Evolutionary conservation across 2,888 invertebrate genomes (phyloP).

Genomic region (Melinopterus prodromus): DNA sequence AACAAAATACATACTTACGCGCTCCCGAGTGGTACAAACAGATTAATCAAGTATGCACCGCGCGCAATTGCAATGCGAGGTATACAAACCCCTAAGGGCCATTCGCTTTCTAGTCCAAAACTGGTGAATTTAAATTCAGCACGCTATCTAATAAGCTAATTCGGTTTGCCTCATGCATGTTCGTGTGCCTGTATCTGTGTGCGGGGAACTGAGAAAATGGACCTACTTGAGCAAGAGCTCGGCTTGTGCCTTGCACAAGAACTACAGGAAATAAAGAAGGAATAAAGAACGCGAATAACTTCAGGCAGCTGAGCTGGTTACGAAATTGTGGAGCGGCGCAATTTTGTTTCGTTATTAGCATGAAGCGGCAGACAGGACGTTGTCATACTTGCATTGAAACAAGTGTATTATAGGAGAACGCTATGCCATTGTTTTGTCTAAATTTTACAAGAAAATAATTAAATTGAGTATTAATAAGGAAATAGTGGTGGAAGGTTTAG

Average conservation of each 20-base stretch:
- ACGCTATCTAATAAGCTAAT: neutral
- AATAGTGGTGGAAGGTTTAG: too few species aligned
- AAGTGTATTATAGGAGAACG: neutral
- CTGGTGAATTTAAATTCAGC: neutral
- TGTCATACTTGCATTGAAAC: neutral
- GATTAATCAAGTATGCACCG: neutral
- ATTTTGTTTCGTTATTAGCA: neutral
- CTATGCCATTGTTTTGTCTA: neutral
- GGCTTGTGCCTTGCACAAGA: neutral
- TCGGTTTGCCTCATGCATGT: neutral
- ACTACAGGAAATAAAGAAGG: neutral
- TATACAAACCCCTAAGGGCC: neutral
- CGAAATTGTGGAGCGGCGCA: neutral
- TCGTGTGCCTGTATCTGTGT: neutral
- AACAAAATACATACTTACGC: too few species aligned
- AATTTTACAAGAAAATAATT: neutral
- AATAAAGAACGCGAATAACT: conserved; percentile 4
- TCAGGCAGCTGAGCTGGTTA: neutral
- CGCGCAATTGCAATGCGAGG: neutral
- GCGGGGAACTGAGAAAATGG: neutral
- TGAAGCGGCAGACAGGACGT: neutral
- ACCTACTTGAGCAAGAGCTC: neutral
- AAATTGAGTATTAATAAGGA: too few species aligned
- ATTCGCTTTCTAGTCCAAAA: neutral
- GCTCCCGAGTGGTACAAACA: neutral